Evolutionary conservation across 2,888 invertebrate genomes (phyloP), one percentile per base, ranked within the genome.

Genomic region (Drosophila barbarae): DNA sequence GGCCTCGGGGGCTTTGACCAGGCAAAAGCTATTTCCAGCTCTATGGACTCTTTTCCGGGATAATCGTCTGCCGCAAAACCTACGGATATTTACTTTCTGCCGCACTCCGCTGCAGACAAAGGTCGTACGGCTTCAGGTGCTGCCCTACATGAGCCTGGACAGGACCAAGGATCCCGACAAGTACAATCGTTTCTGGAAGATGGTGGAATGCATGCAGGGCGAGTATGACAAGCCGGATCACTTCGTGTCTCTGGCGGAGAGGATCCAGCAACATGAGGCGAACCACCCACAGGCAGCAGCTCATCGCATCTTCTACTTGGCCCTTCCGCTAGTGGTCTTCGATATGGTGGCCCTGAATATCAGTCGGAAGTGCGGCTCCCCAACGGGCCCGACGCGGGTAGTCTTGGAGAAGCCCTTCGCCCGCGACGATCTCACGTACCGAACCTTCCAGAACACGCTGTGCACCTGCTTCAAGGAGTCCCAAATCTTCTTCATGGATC

Each of bases 401-500:
- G 54, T 82, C 6, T 28, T 82, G 8, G 81, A 85, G 64, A 82
- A 85, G 42, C 81, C 81, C 0, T 82, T 85, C 21, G 81, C 55
- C 0, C 44, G 68, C 2, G 84, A 70, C 41, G 81, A 81, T 3
- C 1, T 70, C 0, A 63, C 71, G 4, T 82, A 66, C 34, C 49
- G 36, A 3, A 26, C 42, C 10, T 82, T 61, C 6, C 85, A 82
- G 57, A 52, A 68, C 0, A 60, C 68, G 6, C 70, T 82, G 3
- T 80, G 84, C 15, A 74, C 76, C 51, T 64, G 65, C 2, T 85
- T 77, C 26, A 72, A 58, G 61, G 85, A 82, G 63, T 61, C 76
- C 1, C 78, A 82, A 39, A 84, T 82, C 53, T 82, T 70, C 26
- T 58, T 81, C 68, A 81, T 85, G 5, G 85, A 81, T 26, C 80